These are phyloP conservation scores for Eulemur macaco DNA, from an alignment of 2,113 vertebrate genomes.

Conservation along the genomic window DNA sequence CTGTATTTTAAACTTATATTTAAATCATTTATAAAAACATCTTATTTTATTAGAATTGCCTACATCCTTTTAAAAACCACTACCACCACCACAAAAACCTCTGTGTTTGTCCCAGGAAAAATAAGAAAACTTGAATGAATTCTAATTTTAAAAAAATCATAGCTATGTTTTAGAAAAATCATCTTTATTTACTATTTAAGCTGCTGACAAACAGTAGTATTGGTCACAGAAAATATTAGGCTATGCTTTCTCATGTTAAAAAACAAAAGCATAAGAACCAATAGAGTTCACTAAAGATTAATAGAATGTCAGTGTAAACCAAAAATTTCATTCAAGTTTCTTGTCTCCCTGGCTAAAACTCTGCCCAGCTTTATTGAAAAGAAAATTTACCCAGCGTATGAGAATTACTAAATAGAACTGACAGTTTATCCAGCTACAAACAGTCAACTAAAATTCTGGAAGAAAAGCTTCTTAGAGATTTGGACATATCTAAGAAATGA, in stretches of 20 bases:
- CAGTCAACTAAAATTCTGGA: background rate
- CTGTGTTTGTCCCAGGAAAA: background rate
- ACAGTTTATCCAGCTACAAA: background rate
- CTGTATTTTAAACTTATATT: background rate
- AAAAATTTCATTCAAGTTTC: background rate
- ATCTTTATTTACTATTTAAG: background rate
- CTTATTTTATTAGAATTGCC: background rate
- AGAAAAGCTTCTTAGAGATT: background rate
- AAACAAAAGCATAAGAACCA: background rate
- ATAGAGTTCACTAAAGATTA: background rate
- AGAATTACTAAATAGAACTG: background rate
- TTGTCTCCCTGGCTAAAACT: background rate
- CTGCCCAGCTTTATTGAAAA: background rate
- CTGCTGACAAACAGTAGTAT: background rate
- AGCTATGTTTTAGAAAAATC: background rate
- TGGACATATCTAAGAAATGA: background rate
- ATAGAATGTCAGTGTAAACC: background rate
- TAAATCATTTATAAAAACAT: background rate
- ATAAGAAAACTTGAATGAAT: background rate
- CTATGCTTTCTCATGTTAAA: background rate
- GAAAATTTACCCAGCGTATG: background rate
- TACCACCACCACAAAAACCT: background rate
- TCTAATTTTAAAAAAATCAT: background rate
- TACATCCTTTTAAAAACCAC: background rate
- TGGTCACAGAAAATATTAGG: background rate